Conservation (phyloP, 2,113 vertebrate genomes). For the Cisticola juncidis region DNA sequence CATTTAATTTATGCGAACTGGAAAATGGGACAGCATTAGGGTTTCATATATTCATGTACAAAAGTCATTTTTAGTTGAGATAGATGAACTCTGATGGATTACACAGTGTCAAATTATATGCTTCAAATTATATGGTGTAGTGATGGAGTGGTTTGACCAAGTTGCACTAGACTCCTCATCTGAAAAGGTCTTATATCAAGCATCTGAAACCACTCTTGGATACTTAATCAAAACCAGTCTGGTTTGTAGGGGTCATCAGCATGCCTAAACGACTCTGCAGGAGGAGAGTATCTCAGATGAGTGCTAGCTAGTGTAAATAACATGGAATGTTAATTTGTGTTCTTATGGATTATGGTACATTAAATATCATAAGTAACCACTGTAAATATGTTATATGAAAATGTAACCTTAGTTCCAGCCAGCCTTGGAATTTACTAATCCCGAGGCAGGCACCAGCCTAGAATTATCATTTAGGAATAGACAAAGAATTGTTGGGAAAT, state of each 20-base stretch:
- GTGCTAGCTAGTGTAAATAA: background rate
- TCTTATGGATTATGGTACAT: too few relatives aligned
- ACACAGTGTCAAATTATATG: background rate
- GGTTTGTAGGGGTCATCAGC: background rate
- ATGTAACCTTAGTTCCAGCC: too few relatives aligned
- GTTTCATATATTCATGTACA: slow-evolving; percentile 2
- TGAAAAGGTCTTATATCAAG: background rate
- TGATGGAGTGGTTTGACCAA: slow-evolving; percentile 6
- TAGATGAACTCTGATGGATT: slow-evolving; percentile 18
- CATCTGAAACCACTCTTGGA: background rate
- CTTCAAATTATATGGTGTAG: background rate
- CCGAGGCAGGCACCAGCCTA: too few relatives aligned
- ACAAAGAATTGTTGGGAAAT: too few relatives aligned
- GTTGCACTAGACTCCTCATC: background rate
- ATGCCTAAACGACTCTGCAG: background rate
- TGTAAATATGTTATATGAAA: too few relatives aligned
- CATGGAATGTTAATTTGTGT: too few relatives aligned
- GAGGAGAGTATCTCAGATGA: background rate
- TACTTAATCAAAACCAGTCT: background rate
- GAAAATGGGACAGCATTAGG: slow-evolving; percentile 27
- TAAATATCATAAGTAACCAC: too few relatives aligned
- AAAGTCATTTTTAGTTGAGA: background rate
- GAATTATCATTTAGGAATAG: too few relatives aligned
- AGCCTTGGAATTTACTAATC: too few relatives aligned
- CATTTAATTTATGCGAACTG: slow-evolving; percentile 25